Evolutionary conservation across 2,888 invertebrate species (phyloP).

Genomic region (Chirona hameri): DNA sequence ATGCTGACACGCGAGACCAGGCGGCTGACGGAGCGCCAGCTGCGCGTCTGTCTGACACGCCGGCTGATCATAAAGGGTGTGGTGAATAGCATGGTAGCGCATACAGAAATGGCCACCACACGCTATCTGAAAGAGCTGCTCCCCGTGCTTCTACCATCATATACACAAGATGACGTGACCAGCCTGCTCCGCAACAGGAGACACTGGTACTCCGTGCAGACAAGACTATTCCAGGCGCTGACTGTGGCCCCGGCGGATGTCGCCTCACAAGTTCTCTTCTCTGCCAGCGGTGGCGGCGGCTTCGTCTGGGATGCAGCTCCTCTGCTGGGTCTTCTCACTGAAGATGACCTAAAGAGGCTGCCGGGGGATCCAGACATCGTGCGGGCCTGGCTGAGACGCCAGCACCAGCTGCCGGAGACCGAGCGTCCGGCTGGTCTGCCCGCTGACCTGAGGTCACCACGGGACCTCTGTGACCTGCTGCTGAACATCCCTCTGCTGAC

Average conservation of each 20-base stretch:
- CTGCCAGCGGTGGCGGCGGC: too few relatives aligned
- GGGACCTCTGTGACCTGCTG: too few relatives aligned
- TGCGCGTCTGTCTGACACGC: background rate
- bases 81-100: background rate
- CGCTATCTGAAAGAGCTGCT: background rate
- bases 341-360: too few relatives aligned
- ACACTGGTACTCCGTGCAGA: background rate
- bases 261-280: too few relatives aligned
- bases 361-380: too few relatives aligned
- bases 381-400: too few relatives aligned
- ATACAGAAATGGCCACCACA: background rate
- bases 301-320: too few relatives aligned
- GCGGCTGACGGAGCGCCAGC: background rate
- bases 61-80: background rate
- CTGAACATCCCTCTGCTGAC: too few relatives aligned
- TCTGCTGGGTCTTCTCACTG: too few relatives aligned
- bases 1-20: background rate
- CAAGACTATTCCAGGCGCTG: slow-evolving; percentile 27
- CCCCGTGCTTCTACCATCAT: background rate
- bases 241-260: slow-evolving; percentile 6
- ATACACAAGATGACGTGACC: background rate
- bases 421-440: too few relatives aligned
- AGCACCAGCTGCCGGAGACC: too few relatives aligned
- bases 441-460: too few relatives aligned
- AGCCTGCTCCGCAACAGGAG: background rate